Evolutionary conservation across 2,113 vertebrate species (phyloP), one percentile per base, ranked within the genome.

Genomic region (Octodon degus): DNA sequence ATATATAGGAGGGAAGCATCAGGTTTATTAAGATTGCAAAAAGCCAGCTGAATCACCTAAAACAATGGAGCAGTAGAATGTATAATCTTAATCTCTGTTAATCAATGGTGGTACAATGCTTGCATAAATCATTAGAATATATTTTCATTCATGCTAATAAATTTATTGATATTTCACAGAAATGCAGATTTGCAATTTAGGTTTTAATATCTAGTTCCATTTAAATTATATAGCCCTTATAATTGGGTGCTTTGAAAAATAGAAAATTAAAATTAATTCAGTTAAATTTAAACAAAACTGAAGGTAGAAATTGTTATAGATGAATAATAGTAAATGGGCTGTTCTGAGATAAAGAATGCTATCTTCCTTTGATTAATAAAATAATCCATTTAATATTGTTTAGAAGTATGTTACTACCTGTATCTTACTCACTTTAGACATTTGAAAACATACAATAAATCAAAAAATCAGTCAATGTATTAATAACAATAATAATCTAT

Each of bases 11-110:
- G 5, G 37, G 92, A 40, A 92, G 6, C 16, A n/a, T 58, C 25
- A 79, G 24, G 22, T 30, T 94, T 79, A 70, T 87, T 87, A 89
- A 79, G 76, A 14, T 86, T 76, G 94, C 22, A 34, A 40, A 95
- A 96, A 68, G 8, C 25, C 76, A 72, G 0, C 7, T 91, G 55
- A 24, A 32, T 22, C 85, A 34, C 7, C 43, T 47, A 20, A 83
- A 90, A 65, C 40, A 34, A 47, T 82, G 37, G 93, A 76, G 5
- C 40, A 68, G 0, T 40, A 79, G 40, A 70, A 34, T 50, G 32
- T 2, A 11, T 12, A 25, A 67, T 86, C n/a, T 47, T 58, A n/a
- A 63, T 65, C 11, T 81, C 12, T 30, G 1, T 76, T 34, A 60
- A 6, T 60, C n/a, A 91, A 67, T 84, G 32, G 37, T 58, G 70